These are phyloP conservation scores for Stichopus chloronotus DNA, from an alignment of 35 echinoderm and acorn worm species.

Conservation along the genomic window DNA sequence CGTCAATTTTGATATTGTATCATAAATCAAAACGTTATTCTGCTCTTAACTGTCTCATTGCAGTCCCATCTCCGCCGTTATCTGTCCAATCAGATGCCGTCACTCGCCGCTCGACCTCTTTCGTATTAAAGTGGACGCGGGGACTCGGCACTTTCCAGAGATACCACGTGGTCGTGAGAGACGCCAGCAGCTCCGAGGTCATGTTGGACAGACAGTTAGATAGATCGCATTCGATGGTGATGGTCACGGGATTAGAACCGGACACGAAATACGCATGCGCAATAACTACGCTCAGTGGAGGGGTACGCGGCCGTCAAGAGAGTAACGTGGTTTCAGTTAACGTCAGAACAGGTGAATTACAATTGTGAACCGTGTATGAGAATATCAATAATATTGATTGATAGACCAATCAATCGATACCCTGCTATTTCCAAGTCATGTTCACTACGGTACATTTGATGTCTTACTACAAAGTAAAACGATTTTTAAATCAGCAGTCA, in stretches of 20 bases:
- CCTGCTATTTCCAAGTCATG: too few species aligned
- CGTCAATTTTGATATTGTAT: too few species aligned
- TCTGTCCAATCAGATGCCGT: neutral
- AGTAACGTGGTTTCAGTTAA: neutral
- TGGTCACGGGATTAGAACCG: slow-evolving; percentile 25
- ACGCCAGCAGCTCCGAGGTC: neutral
- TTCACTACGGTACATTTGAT: too few species aligned
- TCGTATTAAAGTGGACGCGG: neutral
- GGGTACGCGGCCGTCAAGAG: neutral
- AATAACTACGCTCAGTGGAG: slow-evolving; percentile 17
- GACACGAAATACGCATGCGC: slow-evolving; percentile 48
- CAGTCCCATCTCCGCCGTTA: slow-evolving; percentile 19
- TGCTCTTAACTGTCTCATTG: neutral
- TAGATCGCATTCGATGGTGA: neutral
- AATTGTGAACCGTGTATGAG: too few species aligned
- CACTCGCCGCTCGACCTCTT: neutral
- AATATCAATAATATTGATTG: too few species aligned
- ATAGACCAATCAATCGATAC: neutral
- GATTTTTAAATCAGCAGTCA: too few species aligned
- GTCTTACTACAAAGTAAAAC: too few species aligned
- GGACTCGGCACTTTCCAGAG: neutral
- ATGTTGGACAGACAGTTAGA: slow-evolving; percentile 23
- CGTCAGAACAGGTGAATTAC: slow-evolving; percentile 7
- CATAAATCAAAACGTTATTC: too few species aligned
- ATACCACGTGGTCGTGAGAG: slow-evolving; percentile 30